phyloP scores from a whole-genome alignment of 2,797 vertebrate genomes.

The Clarias laeviceps region DNA sequence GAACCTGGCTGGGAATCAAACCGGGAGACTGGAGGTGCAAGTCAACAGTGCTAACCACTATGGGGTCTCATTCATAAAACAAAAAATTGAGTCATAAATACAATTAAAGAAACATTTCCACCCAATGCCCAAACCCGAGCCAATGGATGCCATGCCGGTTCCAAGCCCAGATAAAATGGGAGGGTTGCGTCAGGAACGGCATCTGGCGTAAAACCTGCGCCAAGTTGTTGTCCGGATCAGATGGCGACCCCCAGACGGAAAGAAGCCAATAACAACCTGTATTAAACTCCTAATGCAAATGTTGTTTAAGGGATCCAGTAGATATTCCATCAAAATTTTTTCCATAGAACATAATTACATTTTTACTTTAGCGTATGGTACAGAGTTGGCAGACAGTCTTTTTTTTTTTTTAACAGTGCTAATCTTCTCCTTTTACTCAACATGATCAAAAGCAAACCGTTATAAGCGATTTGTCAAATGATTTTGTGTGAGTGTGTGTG shows the following conservation, averaged over 20 bases:
- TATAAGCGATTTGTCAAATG: constrained; percentile 26
- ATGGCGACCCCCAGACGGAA: no score
- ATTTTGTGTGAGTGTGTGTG: neutral
- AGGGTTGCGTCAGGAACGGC: no score
- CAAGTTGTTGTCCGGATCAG: no score
- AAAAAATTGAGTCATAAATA: neutral
- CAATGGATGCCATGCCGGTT: no score
- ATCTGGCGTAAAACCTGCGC: no score
- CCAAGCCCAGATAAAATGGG: no score
- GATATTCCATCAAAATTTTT: constrained; percentile 1
- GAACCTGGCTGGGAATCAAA: no score
- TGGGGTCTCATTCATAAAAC: neutral
- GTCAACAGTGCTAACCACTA: no score
- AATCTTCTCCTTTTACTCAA: constrained; percentile 22
- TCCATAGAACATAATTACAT: constrained; percentile 5
- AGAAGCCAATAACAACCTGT: neutral
- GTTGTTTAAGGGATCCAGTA: constrained; percentile 3
- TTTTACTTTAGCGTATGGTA: constrained; percentile 7
- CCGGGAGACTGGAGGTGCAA: no score
- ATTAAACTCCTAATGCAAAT: neutral
- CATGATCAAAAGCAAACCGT: constrained; percentile 26
- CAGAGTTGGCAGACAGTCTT: constrained; percentile 15
- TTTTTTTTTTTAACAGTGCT: constrained; percentile 14
- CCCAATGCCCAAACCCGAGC: no score
- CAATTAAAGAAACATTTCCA: no score